phyloP scores from a whole-genome alignment of 2,888 invertebrate genomes.

The Lypha dubia region DNA sequence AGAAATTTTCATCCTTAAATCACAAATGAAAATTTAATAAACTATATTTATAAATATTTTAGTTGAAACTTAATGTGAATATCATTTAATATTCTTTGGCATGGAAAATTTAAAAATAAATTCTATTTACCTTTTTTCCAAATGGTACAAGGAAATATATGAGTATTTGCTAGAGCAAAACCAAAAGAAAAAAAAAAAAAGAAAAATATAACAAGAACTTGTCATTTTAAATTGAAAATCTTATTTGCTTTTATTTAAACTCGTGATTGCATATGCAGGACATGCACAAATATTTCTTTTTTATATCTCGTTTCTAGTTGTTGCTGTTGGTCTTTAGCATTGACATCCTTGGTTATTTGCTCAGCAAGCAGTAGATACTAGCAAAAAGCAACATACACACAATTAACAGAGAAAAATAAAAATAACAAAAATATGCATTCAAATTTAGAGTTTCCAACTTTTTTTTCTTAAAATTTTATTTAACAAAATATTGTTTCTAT shows the following conservation, averaged over 20 bases:
- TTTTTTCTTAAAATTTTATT: constrained; percentile 3
- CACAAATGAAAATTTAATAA: constrained; percentile 8
- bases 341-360: constrained; percentile 45
- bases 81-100: constrained; percentile 10
- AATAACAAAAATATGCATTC: background rate
- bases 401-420: background rate
- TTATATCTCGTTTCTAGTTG: constrained; percentile 11
- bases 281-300: constrained; percentile 59
- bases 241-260: constrained; percentile 66
- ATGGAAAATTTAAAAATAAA: background rate
- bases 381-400: no score
- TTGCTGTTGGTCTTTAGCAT: constrained; percentile 21
- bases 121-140: constrained; percentile 48
- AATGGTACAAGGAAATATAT: constrained; percentile 24
- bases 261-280: constrained; percentile 65
- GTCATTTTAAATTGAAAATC: constrained; percentile 65
- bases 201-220: constrained; percentile 19
- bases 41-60: constrained; percentile 15
- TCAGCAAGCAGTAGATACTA: constrained; percentile 6
- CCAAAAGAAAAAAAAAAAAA: background rate
- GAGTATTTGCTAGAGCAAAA: no score
- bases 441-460: constrained; percentile 31
- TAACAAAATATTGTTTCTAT: background rate
- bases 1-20: background rate
- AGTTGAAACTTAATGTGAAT: background rate